phyloP scores from a whole-genome alignment of 35 echinoderm and acorn worm genomes.

The Hemicentrotus pulcherrimus region DNA sequence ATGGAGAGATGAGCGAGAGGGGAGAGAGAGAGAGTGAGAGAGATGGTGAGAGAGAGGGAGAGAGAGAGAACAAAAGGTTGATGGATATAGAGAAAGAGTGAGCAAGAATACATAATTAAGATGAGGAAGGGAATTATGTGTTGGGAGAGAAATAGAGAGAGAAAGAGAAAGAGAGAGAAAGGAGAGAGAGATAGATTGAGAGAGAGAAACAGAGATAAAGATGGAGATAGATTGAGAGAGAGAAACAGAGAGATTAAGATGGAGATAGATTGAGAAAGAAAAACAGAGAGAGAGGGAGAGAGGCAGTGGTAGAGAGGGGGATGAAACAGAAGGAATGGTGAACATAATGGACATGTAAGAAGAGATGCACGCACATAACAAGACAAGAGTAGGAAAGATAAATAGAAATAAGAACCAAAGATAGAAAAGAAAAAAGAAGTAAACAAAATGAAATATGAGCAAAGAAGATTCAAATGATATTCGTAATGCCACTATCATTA shows the following conservation, averaged over 20 bases:
- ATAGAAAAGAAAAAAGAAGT: too few species aligned
- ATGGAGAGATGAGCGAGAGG: background rate
- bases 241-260: too few species aligned
- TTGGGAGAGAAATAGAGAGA: background rate
- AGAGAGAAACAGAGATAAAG: too few species aligned
- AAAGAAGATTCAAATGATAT: background rate
- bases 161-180: background rate
- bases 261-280: background rate
- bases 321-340: background rate
- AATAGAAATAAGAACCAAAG: too few species aligned
- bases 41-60: background rate
- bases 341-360: too few species aligned
- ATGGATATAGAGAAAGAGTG: background rate
- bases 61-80: background rate
- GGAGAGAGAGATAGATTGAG: background rate
- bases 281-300: background rate
- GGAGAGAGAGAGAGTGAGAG: background rate
- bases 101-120: too few species aligned
- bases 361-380: too few species aligned
- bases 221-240: too few species aligned
- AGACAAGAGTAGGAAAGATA: too few species aligned
- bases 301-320: too few species aligned
- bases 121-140: too few species aligned
- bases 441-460: background rate
- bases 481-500: too few species aligned